Evolutionary conservation across 2,113 vertebrate species (phyloP).

Genomic region (Sus scrofa): T2T-Sscrofa CM000819.6:119866501-119867000

Average conservation of each 20-base stretch:
- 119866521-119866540: constrained; percentile 26
- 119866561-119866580: constrained; percentile 27
- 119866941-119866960: constrained; percentile 9
- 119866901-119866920: constrained; percentile 42
- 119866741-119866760: constrained; percentile 64
- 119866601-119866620: not conserved
- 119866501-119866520: not conserved
- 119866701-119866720: constrained; percentile 17
- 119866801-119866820: not conserved
- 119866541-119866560: constrained; percentile 37
- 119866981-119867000: constrained; percentile 32
- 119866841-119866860: not conserved
- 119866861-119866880: constrained; percentile 50
- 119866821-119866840: not conserved
- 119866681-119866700: constrained; percentile 52
- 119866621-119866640: constrained; percentile 43
- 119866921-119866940: constrained; percentile 41
- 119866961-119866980: constrained; percentile 42
- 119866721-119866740: constrained; percentile 65
- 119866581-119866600: constrained; percentile 5
- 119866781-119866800: constrained; percentile 59
- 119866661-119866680: not conserved
- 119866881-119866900: not conserved
- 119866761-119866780: constrained; percentile 51
- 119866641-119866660: not conserved